Base-by-base conservation (phyloP, 2,113 vertebrate species). In the Chaetodon auriga region DNA sequence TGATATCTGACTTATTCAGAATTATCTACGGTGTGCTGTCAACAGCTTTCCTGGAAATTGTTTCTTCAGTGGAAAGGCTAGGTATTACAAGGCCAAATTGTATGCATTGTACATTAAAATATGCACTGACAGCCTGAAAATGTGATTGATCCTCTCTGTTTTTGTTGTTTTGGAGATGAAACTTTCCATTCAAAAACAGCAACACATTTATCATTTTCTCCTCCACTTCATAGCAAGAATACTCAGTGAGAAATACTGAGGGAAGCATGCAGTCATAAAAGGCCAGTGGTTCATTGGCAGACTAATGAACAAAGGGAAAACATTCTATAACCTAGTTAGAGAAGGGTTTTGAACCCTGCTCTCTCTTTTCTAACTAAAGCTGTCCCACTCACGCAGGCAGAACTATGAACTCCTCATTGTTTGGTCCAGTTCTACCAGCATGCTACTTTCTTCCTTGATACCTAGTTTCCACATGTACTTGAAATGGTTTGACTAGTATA, bases 261-360 rank as follows among this genome's bases (percentile, higher is more conserved):
- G 35, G 69, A 73, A 46, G 36, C 35, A 36, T 73, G 53, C 16
- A 68, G 87, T 86, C 78, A 83, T 90, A 89, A 86, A 91, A 65
- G 68, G 81, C 70, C 62, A 58, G 81, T 43, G 85, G 87, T 81
- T 90, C 90, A 89, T 90, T 89, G 83, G 63, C 71, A 82, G 49
- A 63, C 78, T 89, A 93, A 89, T 93, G 87, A 83, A 87, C 72
- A 81, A 74, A 81, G 73, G 76, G 82, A 78, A 60, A 83, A 71
- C 30, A 75, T 80, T 76, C 79, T 71, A 53, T 84, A 90, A 91
- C 77, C 62, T 76, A 81, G 75, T 89, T 87, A 89, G 68, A 62
- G 68, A 70, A 18, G 69, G 46, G 60, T 74, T 80, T 80, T 85
- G 48, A 88, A 68, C 71, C 36, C 25, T 64, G 62, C 57, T 64